phyloP scores from a whole-genome alignment of 2,797 vertebrate species.

The Passerculus sandwichensis region DNA sequence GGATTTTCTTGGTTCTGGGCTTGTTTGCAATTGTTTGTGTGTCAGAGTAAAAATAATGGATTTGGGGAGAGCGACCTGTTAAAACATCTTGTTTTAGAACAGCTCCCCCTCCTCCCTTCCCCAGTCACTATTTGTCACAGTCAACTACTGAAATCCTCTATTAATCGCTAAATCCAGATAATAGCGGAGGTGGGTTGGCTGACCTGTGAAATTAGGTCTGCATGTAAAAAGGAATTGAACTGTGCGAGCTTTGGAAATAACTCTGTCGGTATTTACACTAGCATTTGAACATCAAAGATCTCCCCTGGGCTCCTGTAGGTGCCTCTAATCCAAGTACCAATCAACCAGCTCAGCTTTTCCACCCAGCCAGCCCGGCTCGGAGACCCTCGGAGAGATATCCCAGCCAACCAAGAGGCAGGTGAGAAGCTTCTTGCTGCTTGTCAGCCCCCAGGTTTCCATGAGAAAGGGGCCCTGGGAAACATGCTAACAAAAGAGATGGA shows the following conservation, averaged over 20 bases:
- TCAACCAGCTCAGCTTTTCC: constrained; percentile 13
- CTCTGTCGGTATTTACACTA: constrained; percentile 44
- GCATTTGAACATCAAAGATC: constrained; percentile 25
- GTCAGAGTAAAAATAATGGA: constrained; percentile 18
- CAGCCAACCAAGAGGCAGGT: not conserved
- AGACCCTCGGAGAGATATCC: not conserved
- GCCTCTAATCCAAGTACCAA: constrained; percentile 44
- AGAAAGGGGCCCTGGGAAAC: not conserved
- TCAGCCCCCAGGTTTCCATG: not conserved
- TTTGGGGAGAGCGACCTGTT: not conserved
- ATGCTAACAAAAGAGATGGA: not conserved
- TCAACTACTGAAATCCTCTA: constrained; percentile 51
- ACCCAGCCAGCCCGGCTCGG: not conserved
- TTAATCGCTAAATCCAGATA: constrained; percentile 60
- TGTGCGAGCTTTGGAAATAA: constrained; percentile 53
- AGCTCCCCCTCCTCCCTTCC: not conserved
- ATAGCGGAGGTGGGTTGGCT: constrained; percentile 41
- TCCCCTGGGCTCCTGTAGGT: constrained; percentile 45
- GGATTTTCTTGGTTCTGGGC: not conserved
- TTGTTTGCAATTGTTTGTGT: not conserved
- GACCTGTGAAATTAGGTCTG: constrained; percentile 67
- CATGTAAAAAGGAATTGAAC: constrained; percentile 54
- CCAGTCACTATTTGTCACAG: constrained; percentile 38
- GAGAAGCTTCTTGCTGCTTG: not conserved
- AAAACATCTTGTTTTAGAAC: constrained; percentile 39